A percentile compares a stretch with the other conserved stretches of the same genome.
Conservation (phyloP, 2,888 invertebrate species). For the Drosophila kanekoi region DNA sequence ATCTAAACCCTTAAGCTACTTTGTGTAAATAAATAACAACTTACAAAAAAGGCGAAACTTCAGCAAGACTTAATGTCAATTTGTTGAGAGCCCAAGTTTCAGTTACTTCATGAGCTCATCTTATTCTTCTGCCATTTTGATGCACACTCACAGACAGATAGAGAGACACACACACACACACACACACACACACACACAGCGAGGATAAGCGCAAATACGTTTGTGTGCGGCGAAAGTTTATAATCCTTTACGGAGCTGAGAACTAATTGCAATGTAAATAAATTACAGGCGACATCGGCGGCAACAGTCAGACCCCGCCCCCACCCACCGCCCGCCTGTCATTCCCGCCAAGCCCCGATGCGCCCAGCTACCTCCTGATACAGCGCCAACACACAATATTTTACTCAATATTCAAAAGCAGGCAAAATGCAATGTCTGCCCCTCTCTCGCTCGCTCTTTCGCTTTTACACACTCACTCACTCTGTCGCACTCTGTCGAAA, state of each 20-base stretch:
- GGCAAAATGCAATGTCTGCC: conserved; percentile 32
- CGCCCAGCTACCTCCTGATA: too few relatives aligned
- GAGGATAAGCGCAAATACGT: conserved; percentile 1
- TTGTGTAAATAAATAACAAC: too few relatives aligned
- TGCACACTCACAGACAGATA: conserved; percentile 15
- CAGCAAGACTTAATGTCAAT: conserved; percentile 57
- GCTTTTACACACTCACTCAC: neutral
- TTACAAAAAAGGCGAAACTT: conserved; percentile 20
- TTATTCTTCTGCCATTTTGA: conserved; percentile 30
- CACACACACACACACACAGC: neutral
- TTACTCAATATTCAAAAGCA: conserved; percentile 76
- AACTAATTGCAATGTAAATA: conserved; percentile 84
- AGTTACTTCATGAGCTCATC: conserved; percentile 37
- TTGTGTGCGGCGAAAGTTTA: conserved; percentile 62
- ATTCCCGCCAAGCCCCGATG: neutral
- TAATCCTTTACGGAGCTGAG: conserved; percentile 82
- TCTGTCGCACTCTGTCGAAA: conserved; percentile 29
- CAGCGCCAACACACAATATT: conserved; percentile 55
- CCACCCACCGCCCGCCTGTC: neutral
- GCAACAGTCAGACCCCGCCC: conserved; percentile 27
- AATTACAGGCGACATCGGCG: conserved; percentile 79
- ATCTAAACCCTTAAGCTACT: too few relatives aligned
- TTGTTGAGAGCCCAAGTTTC: conserved; percentile 68
- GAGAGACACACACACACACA: conserved; percentile 3
- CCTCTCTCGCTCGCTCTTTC: neutral